Evolutionary conservation across 2,113 vertebrate genomes (phyloP), one percentile per base, ranked within the genome.

Genomic region (Lota lota): DNA sequence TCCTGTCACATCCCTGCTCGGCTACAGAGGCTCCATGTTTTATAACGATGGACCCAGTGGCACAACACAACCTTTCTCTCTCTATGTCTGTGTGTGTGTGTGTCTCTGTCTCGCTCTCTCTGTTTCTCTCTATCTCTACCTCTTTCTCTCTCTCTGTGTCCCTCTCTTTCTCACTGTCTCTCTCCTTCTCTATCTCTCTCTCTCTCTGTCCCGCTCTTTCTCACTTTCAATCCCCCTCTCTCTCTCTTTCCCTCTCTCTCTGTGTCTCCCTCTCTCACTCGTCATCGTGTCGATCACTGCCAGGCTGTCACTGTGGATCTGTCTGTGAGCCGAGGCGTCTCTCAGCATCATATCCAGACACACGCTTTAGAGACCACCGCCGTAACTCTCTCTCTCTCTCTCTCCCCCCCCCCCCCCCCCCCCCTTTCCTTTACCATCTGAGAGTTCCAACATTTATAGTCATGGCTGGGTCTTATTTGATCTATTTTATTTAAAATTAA

Each of bases 41-140:
- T 73, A 83, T 79, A 75, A 75, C 10, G 22, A 70, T 60, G 60
- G 70, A 80, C 79, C 82, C 85, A 68, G 70, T 87, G 84, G 87
- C 80, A 19, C 69, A 22, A 61, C 80, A 63, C 83, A 89, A 88
- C 89, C 87, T 88, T 90, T 83, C 79, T 79, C 66, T 68, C 76
- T 79, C 70, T 58, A 72, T 75, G 61, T 59, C 68, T 68, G 79
- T 80, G 78, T 51, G 69, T 65, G 58, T 20, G 8, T 14, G 8
- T 17, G 8, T 78, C 62, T 6, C 51, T 11, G 3, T 14, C 51
- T 78, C 64, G 66, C 75, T 77, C 69, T 61, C 73, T 75, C 59
- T 50, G 67, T 67, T 78, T 33, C 28, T 33, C 28, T 33, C 28
- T 33, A 3, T 33, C 28, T 33, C 7, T 33, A 3, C 7, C 28